phyloP scores from a whole-genome alignment of 2,888 invertebrate genomes.

The Archaeoteleia sp. region DNA sequence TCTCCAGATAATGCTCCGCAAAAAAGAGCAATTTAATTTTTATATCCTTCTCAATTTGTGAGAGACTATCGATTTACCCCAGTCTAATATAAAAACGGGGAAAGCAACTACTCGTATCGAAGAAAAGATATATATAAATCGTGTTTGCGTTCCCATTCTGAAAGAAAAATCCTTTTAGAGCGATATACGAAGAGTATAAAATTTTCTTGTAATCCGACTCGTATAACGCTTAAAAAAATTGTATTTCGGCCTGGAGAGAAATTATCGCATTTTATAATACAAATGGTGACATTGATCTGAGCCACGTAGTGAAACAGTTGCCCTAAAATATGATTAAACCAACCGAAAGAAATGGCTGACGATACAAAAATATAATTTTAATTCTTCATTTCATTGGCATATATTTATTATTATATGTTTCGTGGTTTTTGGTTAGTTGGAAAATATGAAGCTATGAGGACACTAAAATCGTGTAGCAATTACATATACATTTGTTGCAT shows the following conservation, averaged over 20 bases:
- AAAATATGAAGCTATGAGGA: no score
- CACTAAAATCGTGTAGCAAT: no score
- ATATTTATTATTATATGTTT: no score
- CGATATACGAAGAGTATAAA: conserved; percentile 1
- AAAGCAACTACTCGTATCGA: conserved; percentile 7
- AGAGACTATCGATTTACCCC: conserved; percentile 19
- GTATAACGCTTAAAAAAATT: conserved; percentile 4
- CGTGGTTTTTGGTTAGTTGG: no score
- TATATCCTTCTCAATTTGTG: conserved; percentile 32
- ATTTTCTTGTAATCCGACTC: conserved; percentile 1
- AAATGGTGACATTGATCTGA: no score
- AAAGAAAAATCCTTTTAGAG: not conserved
- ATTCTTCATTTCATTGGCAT: no score
- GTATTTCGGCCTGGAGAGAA: not conserved
- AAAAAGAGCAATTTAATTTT: conserved; percentile 34
- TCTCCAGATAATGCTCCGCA: conserved; percentile 6
- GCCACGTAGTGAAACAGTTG: no score
- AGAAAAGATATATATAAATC: conserved; percentile 7
- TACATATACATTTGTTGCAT: no score
- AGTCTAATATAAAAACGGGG: conserved; percentile 14
- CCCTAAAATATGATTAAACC: no score
- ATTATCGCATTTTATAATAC: conserved; percentile 1
- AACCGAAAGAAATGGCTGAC: no score
- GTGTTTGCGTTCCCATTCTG: not conserved
- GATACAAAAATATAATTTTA: no score